These are phyloP conservation scores for Ochotona princeps DNA, from an alignment of 2,113 vertebrate species.

Conservation along the genomic window DNA sequence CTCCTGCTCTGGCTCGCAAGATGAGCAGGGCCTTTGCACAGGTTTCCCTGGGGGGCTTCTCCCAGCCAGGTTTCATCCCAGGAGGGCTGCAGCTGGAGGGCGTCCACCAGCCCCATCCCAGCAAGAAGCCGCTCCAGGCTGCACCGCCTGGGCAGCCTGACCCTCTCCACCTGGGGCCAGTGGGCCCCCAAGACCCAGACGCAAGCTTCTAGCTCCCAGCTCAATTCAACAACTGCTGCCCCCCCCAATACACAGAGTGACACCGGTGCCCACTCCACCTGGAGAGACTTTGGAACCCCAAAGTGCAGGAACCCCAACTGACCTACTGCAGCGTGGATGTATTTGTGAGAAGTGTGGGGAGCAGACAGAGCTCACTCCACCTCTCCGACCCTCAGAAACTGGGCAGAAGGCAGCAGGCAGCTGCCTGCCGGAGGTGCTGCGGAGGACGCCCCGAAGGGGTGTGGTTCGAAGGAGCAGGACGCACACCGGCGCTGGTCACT, in stretches of 20 bases:
- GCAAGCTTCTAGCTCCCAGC: neutral
- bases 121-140: too few relatives aligned
- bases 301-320: neutral
- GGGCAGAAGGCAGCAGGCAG: neutral
- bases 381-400: neutral
- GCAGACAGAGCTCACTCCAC: neutral
- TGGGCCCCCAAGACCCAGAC: neutral
- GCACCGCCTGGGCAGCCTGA: neutral
- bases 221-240: too few relatives aligned
- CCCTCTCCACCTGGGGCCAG: neutral
- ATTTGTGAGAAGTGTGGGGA: neutral
- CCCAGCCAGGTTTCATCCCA: neutral
- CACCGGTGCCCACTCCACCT: neutral
- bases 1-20: neutral
- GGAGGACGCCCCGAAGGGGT: neutral
- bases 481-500: fast-evolving
- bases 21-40: neutral
- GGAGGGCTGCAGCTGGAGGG: too few relatives aligned
- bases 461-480: neutral
- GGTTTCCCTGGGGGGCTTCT: neutral
- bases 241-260: neutral
- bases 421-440: neutral
- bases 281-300: neutral
- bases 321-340: neutral
- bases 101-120: neutral